phyloP scores from a whole-genome alignment of 2,113 vertebrate genomes.

The Recurvirostra avosetta region DNA sequence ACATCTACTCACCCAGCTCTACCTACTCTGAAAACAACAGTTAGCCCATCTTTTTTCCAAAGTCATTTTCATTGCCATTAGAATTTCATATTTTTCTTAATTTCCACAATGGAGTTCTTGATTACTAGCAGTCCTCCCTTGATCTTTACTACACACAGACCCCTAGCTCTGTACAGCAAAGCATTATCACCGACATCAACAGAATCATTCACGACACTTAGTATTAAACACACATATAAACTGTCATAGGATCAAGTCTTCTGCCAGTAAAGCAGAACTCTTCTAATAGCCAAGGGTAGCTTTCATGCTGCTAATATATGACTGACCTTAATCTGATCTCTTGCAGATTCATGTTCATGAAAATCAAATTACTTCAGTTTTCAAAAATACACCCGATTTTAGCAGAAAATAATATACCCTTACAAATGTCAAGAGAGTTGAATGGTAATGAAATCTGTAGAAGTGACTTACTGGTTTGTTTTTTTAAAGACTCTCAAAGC shows the following conservation, averaged over 20 bases:
- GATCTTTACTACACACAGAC: background rate
- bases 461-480: background rate
- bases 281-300: background rate
- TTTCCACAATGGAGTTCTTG: background rate
- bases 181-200: background rate
- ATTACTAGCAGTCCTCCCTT: background rate
- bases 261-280: background rate
- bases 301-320: background rate
- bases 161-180: background rate
- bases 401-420: background rate
- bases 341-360: background rate
- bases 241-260: background rate
- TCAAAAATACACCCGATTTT: background rate
- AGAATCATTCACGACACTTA: fast-evolving
- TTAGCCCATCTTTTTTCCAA: background rate
- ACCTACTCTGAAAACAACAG: background rate
- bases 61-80: background rate
- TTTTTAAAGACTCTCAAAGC: background rate
- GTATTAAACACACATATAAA: background rate
- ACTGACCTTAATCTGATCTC: background rate
- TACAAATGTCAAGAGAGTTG: background rate
- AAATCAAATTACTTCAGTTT: background rate
- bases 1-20: background rate
- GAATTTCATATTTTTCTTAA: background rate
- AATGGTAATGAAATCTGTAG: background rate